Conservation (phyloP, 2,797 vertebrate species). For the Vultur gryphus region DNA sequence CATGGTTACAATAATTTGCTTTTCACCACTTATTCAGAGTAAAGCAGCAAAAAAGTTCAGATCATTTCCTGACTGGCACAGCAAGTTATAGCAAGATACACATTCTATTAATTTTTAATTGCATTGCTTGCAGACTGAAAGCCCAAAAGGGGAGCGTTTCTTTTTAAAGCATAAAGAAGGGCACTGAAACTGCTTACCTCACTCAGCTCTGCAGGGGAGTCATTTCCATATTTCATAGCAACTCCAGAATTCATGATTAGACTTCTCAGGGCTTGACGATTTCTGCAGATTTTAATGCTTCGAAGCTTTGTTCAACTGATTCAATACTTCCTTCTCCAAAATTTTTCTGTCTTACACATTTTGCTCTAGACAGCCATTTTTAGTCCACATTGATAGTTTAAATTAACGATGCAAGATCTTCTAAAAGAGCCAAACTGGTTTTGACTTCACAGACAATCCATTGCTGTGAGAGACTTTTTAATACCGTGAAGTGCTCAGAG, state of each 20-base stretch:
- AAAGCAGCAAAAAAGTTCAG: constrained; percentile 54
- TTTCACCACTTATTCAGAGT: constrained; percentile 25
- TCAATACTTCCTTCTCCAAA: constrained; percentile 43
- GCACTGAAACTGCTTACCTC: constrained; percentile 78
- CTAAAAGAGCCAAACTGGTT: not conserved
- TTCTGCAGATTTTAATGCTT: constrained; percentile 50
- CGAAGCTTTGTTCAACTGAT: constrained; percentile 34
- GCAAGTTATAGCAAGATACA: constrained; percentile 67
- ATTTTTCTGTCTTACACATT: constrained; percentile 51
- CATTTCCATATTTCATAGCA: constrained; percentile 77
- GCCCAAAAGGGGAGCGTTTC: not conserved
- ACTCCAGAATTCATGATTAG: constrained; percentile 84
- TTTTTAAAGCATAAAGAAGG: constrained; percentile 43
- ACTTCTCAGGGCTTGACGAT: constrained; percentile 53
- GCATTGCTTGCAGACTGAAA: constrained; percentile 14
- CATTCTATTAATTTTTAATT: constrained; percentile 64
- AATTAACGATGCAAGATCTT: constrained; percentile 36
- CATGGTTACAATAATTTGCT: not conserved
- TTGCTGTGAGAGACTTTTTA: constrained; percentile 3
- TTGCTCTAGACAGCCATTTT: constrained; percentile 72
- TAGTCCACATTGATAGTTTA: constrained; percentile 37
- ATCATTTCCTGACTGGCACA: constrained; percentile 63
- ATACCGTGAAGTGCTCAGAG: constrained; percentile 12
- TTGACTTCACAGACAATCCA: constrained; percentile 56
- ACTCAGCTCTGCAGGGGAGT: constrained; percentile 74